phyloP scores from a whole-genome alignment of 2,113 vertebrate genomes.

The Cyprinodon brontotheroides region DNA sequence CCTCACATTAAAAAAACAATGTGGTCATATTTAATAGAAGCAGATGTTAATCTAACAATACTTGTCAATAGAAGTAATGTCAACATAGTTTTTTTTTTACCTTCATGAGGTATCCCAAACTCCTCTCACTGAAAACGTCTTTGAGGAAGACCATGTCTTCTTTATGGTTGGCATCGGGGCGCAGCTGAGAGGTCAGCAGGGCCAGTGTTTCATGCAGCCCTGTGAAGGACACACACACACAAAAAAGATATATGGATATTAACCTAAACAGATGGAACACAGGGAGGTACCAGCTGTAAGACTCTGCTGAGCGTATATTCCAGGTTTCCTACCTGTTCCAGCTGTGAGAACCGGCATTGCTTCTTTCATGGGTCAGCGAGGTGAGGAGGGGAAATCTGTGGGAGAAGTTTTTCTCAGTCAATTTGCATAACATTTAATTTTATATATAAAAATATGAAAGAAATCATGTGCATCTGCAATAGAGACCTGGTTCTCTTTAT shows the following conservation, averaged over 20 bases:
- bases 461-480: neutral
- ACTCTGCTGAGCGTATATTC: slow-evolving; percentile 10
- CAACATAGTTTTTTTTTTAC: slow-evolving; percentile 60
- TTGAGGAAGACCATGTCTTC: slow-evolving; percentile 95
- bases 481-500: slow-evolving; percentile 12
- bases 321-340: slow-evolving; percentile 84
- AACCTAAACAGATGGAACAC: slow-evolving; percentile 37
- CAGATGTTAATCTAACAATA: neutral
- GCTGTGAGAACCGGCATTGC: slow-evolving; percentile 93
- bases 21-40: neutral
- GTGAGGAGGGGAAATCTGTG: slow-evolving; percentile 50
- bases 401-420: neutral
- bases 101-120: slow-evolving; percentile 93
- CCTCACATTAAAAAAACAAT: neutral
- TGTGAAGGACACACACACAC: slow-evolving; percentile 40
- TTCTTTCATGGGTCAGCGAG: slow-evolving; percentile 78
- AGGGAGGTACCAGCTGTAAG: neutral
- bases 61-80: too few species aligned
- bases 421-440: neutral
- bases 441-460: neutral
- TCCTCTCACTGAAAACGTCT: slow-evolving; percentile 94
- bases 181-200: slow-evolving; percentile 91
- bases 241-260: neutral
- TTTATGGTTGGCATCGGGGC: slow-evolving; percentile 93
- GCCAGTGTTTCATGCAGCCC: slow-evolving; percentile 94